Evolutionary conservation across 2,113 vertebrate species (phyloP).

Genomic region (Alligator sinensis): DNA sequence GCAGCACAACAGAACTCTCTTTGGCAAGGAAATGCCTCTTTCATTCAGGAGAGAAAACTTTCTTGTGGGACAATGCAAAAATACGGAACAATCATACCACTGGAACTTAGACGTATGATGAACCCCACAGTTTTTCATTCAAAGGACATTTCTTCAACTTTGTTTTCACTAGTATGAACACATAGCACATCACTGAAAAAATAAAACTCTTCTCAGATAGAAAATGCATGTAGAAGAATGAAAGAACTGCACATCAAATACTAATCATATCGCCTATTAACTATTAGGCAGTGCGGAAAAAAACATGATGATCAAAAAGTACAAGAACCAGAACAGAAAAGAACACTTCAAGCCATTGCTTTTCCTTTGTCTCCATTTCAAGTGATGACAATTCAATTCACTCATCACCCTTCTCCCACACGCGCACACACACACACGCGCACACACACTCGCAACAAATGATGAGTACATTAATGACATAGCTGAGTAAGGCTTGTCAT

Average conservation of each 20-base stretch:
- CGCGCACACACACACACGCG: background rate
- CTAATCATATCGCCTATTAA: background rate
- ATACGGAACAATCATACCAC: background rate
- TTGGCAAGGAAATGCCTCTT: background rate
- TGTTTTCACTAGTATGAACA: accelerated
- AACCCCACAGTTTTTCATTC: background rate
- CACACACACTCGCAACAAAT: background rate
- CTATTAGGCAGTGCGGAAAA: accelerated
- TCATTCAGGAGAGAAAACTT: background rate
- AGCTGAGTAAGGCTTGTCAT: background rate
- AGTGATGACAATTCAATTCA: background rate
- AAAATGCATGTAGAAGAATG: accelerated
- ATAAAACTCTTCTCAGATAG: accelerated
- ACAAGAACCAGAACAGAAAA: background rate
- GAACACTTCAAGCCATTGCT: background rate
- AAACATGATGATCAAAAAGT: accelerated
- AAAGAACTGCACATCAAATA: accelerated
- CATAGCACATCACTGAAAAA: accelerated
- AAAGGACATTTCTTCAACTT: background rate
- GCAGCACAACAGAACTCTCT: background rate
- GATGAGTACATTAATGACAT: slow-evolving; percentile 27
- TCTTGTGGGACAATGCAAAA: background rate
- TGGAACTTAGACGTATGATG: accelerated
- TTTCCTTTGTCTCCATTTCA: background rate
- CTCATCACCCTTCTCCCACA: background rate